A percentile compares a stretch with the other conserved stretches of the same genome.
phyloP scores from a whole-genome alignment of 2,113 vertebrate genomes.

The Seriola rivoliana region DNA sequence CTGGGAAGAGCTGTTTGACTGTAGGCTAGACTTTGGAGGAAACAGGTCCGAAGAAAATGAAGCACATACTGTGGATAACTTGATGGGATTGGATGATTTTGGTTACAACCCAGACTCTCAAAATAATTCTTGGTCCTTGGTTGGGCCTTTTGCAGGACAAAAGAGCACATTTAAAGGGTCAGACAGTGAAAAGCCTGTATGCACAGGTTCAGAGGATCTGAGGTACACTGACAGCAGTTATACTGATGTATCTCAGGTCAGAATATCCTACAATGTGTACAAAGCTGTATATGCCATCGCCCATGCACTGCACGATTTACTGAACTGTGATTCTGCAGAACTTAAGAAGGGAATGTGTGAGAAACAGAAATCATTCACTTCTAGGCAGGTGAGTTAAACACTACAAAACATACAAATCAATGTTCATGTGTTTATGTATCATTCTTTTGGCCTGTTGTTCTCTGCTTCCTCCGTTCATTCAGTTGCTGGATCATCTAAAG shows the following conservation, averaged over 20 bases:
- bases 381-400: slow-evolving; percentile 69
- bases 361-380: slow-evolving; percentile 62
- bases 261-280: slow-evolving; percentile 85
- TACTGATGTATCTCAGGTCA: slow-evolving; percentile 75
- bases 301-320: slow-evolving; percentile 76
- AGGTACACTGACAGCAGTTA: slow-evolving; percentile 72
- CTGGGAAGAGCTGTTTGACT: slow-evolving; percentile 84
- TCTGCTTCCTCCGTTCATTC: not conserved
- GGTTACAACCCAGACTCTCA: not conserved
- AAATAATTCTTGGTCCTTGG: not conserved
- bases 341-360: slow-evolving; percentile 47
- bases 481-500: slow-evolving; percentile 82
- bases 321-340: slow-evolving; percentile 68
- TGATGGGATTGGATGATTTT: not conserved
- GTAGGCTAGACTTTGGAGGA: slow-evolving; percentile 65
- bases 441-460: not conserved
- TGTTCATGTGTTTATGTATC: not conserved
- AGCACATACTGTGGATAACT: not conserved
- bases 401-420: not conserved
- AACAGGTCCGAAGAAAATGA: not conserved
- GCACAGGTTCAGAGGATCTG: slow-evolving; percentile 81
- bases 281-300: slow-evolving; percentile 83
- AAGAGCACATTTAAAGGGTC: not conserved
- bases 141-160: not conserved
- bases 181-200: slow-evolving; percentile 48